Evolutionary conservation across 2,888 invertebrate genomes (phyloP).

Genomic region (Clusia tigrina): DNA sequence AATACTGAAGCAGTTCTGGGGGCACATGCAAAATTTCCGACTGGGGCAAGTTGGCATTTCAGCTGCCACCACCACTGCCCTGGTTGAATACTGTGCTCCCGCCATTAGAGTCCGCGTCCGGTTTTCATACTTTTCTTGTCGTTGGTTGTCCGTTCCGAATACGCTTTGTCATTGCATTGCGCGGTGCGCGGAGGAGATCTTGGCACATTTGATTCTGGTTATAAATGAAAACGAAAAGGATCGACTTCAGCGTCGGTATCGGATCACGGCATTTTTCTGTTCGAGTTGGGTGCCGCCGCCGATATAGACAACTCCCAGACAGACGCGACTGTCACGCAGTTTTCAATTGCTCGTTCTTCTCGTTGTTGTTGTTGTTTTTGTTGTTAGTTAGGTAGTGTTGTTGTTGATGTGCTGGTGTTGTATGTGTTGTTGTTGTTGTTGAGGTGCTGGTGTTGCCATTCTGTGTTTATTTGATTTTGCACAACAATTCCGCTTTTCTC

Average conservation of each 20-base stretch:
- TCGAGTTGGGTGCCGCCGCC: background rate
- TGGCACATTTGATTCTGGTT: background rate
- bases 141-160: background rate
- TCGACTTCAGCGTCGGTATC: background rate
- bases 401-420: background rate
- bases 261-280: no score
- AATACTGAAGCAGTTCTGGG: no score
- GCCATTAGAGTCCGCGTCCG: background rate
- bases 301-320: conserved; percentile 5
- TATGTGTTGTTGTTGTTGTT: conserved; percentile 2
- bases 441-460: background rate
- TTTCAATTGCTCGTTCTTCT: no score
- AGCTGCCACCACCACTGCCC: no score
- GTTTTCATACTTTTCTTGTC: background rate
- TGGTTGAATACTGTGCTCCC: background rate
- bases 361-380: background rate
- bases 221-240: conserved; percentile 9
- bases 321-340: background rate
- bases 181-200: background rate
- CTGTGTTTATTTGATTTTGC: conserved; percentile 6
- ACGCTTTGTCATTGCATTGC: background rate
- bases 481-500: background rate
- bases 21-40: no score
- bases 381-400: background rate
- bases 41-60: no score